These are phyloP conservation scores for Atopsyche davidsoni DNA, from an alignment of 1,140 invertebrate genomes.

Conservation along the genomic window DNA sequence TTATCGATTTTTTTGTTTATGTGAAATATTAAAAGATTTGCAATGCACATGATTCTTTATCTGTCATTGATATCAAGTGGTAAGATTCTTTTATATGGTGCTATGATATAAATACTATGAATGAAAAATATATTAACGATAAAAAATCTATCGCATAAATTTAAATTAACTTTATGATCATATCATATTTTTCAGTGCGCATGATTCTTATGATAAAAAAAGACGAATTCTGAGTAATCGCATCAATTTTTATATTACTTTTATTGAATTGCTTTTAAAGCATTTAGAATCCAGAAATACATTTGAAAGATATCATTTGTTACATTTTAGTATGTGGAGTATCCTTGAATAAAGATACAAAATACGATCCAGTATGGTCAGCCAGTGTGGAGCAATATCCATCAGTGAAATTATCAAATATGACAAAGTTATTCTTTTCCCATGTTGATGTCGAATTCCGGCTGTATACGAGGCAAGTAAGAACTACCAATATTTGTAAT, in stretches of 20 bases:
- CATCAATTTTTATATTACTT: no score
- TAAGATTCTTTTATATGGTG: background rate
- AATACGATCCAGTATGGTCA: constrained; percentile 47
- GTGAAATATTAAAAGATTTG: no score
- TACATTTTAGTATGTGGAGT: no score
- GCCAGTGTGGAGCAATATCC: constrained; percentile 40
- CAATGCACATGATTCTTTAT: no score
- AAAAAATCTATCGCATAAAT: background rate
- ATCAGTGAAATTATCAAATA: constrained; percentile 33
- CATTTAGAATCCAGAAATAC: no score
- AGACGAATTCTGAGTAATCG: no score
- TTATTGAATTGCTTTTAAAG: no score
- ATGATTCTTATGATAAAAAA: no score
- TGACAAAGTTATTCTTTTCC: constrained; percentile 35
- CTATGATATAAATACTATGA: background rate
- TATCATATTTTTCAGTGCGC: background rate
- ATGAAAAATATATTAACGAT: background rate
- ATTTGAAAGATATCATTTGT: no score
- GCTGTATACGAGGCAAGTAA: constrained; percentile 45
- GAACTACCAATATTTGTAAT: no score
- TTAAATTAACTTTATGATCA: background rate
- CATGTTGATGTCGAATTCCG: constrained; percentile 42
- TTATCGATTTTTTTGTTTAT: no score
- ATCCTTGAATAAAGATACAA: constrained; percentile 39
- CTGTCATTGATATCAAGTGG: background rate